Evolutionary conservation across 2,888 invertebrate genomes (phyloP).

Genomic region (Trichopria drosophilae): DNA sequence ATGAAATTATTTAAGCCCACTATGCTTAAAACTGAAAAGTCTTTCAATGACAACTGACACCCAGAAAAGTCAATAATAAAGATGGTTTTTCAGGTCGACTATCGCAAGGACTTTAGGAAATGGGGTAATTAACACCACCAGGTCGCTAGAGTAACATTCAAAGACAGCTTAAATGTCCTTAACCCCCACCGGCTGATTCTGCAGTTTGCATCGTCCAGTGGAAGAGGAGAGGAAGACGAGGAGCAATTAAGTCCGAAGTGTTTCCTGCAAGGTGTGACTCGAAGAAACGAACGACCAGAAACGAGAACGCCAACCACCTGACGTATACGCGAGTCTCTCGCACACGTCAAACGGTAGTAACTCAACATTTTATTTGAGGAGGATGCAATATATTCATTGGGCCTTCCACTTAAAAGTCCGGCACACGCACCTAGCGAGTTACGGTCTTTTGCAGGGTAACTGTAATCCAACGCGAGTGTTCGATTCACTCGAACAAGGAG

Average conservation of each 20-base stretch:
- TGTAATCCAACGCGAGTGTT: conserved; percentile 30
- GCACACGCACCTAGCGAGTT: conserved; percentile 25
- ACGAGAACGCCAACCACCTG: conserved; percentile 55
- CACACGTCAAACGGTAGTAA: conserved; percentile 49
- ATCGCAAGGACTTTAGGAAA: no score
- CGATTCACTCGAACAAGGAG: no score
- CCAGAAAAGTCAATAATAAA: no score
- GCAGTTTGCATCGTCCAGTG: conserved; percentile 15
- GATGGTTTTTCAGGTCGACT: no score
- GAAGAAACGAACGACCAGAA: conserved; percentile 45
- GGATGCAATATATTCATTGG: conserved; percentile 51
- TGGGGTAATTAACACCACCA: no score
- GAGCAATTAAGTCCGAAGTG: conserved; percentile 56
- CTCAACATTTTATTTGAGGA: conserved; percentile 51
- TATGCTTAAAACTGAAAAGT: no score
- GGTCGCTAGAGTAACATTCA: no score
- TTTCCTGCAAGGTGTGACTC: conserved; percentile 58
- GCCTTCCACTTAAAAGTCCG: conserved; percentile 35
- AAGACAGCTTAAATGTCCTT: conserved; percentile 25
- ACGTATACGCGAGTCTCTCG: conserved; percentile 48
- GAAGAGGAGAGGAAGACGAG: conserved; percentile 23
- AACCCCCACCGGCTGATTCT: conserved; percentile 30
- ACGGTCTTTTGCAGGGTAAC: conserved; percentile 24
- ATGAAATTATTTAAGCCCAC: no score
- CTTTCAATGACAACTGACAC: no score